These are phyloP conservation scores for Ahaetulla prasina DNA, from an alignment of 2,113 vertebrate genomes.

Conservation along the genomic window DNA sequence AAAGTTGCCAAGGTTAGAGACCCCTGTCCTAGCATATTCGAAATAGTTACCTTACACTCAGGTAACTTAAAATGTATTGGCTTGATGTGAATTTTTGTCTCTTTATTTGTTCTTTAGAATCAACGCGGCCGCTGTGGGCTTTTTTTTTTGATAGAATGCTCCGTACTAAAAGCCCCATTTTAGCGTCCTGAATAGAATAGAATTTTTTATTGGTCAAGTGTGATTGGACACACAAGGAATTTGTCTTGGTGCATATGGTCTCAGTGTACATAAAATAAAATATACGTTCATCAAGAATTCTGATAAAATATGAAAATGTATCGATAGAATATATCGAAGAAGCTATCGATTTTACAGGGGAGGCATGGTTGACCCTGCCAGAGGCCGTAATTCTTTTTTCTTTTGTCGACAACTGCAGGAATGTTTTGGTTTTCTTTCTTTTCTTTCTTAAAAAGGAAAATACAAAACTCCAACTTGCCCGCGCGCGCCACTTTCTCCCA, in stretches of 20 bases:
- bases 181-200: too few relatives aligned
- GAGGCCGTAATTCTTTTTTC: not conserved
- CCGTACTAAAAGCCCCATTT: not conserved
- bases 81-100: not conserved
- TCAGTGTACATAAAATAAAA: too few relatives aligned
- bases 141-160: not conserved
- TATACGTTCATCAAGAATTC: too few relatives aligned
- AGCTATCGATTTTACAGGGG: not conserved
- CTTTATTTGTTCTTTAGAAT: not conserved
- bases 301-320: too few relatives aligned
- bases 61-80: not conserved
- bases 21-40: not conserved
- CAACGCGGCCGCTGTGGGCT: not conserved
- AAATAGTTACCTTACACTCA: not conserved
- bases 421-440: not conserved
- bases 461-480: not conserved
- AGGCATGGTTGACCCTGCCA: too few relatives aligned
- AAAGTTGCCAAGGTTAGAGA: too few relatives aligned
- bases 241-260: too few relatives aligned
- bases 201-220: too few relatives aligned
- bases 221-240: too few relatives aligned
- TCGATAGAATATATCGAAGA: too few relatives aligned
- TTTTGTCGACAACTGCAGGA: not conserved
- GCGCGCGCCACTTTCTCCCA: constrained; percentile 43
- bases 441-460: not conserved